Base-by-base conservation (phyloP, 1,140 invertebrate genomes). In the Kradibia gibbosae region DNA sequence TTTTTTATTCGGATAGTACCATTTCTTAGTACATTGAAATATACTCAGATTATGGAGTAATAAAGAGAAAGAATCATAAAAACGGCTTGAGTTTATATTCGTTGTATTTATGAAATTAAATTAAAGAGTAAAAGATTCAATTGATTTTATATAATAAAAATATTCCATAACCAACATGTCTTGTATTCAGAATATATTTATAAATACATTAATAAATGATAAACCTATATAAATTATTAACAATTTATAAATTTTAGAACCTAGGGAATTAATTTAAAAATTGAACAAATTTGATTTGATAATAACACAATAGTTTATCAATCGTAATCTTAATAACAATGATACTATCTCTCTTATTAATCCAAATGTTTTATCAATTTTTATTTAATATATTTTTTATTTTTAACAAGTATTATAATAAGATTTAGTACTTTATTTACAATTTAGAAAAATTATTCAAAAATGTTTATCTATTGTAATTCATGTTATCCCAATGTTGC, bases 351-450 rank as follows among this genome's bases (percentile, higher is more conserved):
- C 17, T 75, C 39, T 5, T n/a, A 65, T 31, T 77, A 42, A 62
- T 77, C 28, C n/a, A 57, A 17, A 28, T 42, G 62, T 28, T 53
- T 57, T 76, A 39, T 31, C 8, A 39, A 57, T 39, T 36, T 65
- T 20, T 36, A 20, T 48, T 77, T 48, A 77, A n/a, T 53, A 25
- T n/a, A 60, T 20, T 42, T 13, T 39, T 50, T 17, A 81, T 75
- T 81, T 75, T 36, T 50, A 60, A 39, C 7, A 42, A 73, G 42
- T 71, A 62, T 62, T 57, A 80, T 28, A 45, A 42, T 80, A 28
- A 7, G 25, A 45, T 72, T 39, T 25, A n/a, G 4, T 79, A 57
- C 22, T 15, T 71, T 53, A 34, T 57, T 15, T 7, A 55, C 50
- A 71, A 7, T 76, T 60, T 39, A 3, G 1, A 76, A 22, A 53